phyloP scores from a whole-genome alignment of 1,140 invertebrate species.

The Habropoda laboriosa region DNA sequence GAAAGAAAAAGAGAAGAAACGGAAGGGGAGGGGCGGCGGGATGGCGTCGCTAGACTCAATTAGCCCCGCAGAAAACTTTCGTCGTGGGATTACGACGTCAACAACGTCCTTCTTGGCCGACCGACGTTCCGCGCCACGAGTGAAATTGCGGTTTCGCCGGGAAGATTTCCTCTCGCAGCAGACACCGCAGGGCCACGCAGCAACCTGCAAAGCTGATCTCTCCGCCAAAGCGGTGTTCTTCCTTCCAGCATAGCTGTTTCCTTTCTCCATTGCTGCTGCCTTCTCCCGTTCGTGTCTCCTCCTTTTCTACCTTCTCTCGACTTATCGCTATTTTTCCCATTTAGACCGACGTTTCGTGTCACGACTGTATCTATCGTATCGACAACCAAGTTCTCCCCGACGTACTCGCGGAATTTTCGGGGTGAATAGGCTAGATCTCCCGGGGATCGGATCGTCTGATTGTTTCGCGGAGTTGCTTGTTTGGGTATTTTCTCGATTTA shows the following conservation, averaged over 20 bases:
- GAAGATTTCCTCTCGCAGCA: constrained; percentile 18
- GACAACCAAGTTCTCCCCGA: too few relatives aligned
- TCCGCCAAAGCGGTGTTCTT: background rate
- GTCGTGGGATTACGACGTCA: constrained; percentile 69
- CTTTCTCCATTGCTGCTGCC: background rate
- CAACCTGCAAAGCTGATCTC: background rate
- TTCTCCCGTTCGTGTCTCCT: background rate
- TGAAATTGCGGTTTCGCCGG: constrained; percentile 59
- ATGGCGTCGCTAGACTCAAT: constrained; percentile 65
- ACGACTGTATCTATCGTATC: too few relatives aligned
- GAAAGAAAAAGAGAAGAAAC: background rate
- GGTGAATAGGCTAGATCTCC: too few relatives aligned
- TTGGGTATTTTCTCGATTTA: too few relatives aligned
- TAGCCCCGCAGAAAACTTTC: constrained; percentile 71
- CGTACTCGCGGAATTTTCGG: too few relatives aligned
- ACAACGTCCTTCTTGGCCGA: constrained; percentile 66
- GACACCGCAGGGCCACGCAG: background rate
- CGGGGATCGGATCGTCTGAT: too few relatives aligned
- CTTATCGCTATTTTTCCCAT: background rate
- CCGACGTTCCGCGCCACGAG: constrained; percentile 37
- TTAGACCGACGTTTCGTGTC: background rate
- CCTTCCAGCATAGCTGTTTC: background rate
- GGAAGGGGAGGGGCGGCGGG: background rate
- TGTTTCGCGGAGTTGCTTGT: too few relatives aligned
- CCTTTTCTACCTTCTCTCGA: too few relatives aligned